Evolutionary conservation across 2,888 invertebrate species (phyloP).

Genomic region (Tetrapedia diversipes): DNA sequence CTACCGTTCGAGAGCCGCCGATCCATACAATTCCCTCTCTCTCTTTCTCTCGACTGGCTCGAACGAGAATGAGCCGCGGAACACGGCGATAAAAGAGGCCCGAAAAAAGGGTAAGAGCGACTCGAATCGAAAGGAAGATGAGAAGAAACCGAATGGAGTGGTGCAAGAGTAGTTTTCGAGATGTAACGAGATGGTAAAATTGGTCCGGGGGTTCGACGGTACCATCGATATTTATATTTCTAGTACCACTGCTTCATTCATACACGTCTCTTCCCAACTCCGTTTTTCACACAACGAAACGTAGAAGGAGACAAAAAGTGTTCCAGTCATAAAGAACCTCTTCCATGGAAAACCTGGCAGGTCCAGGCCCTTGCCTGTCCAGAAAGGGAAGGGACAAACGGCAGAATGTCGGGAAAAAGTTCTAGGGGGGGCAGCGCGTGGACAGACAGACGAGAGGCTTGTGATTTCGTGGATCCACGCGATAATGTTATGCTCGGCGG

Average conservation of each 20-base stretch:
- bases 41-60: conserved; percentile 28
- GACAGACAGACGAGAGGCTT: conserved; percentile 35
- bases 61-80: conserved; percentile 53
- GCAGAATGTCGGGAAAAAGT: not conserved
- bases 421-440: conserved; percentile 10
- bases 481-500: conserved; percentile 69
- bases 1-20: conserved; percentile 72
- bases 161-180: not conserved
- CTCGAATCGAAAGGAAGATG: conserved; percentile 13
- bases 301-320: no score
- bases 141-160: not conserved
- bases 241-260: no score
- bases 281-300: no score
- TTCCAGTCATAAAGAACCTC: no score
- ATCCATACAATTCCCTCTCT: conserved; percentile 71
- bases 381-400: not conserved
- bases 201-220: no score
- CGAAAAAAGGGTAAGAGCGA: conserved; percentile 35
- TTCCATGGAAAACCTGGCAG: not conserved
- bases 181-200: not conserved
- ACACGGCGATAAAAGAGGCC: conserved; percentile 47
- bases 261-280: no score
- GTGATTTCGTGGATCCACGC: conserved; percentile 61
- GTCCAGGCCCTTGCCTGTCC: no score
- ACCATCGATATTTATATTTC: no score